A percentile compares a stretch with the other conserved stretches of the same genome.
phyloP scores from a whole-genome alignment of 1,140 invertebrate genomes.

The Berghia stephanieae region DNA sequence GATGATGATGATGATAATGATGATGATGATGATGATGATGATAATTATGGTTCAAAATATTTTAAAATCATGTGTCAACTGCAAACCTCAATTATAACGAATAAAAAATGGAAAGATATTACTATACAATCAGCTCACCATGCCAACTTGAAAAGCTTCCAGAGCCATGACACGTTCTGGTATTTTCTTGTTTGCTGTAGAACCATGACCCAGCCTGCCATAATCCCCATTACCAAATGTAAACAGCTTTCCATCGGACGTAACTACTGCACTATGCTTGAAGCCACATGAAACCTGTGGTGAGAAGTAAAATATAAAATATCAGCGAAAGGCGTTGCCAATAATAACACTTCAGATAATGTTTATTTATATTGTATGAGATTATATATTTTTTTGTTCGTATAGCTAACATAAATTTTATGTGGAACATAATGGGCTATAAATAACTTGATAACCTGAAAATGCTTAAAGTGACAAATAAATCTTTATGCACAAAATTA shows the following conservation, averaged over 20 bases:
- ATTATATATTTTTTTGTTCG: too few relatives aligned
- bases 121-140: conserved; percentile 44
- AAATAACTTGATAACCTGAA: too few relatives aligned
- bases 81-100: not conserved
- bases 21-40: too few relatives aligned
- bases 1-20: too few relatives aligned
- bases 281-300: conserved; percentile 75
- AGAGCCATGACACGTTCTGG: conserved; percentile 71
- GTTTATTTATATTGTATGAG: too few relatives aligned
- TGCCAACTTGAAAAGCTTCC: conserved; percentile 68
- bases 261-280: conserved; percentile 77
- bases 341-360: too few relatives aligned
- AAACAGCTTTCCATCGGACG: conserved; percentile 74
- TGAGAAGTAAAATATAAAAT: too few relatives aligned
- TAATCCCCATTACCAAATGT: conserved; percentile 78
- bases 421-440: too few relatives aligned
- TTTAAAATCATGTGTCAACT: not conserved
- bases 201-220: conserved; percentile 74
- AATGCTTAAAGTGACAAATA: too few relatives aligned
- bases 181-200: conserved; percentile 73
- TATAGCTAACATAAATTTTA: too few relatives aligned
- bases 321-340: too few relatives aligned
- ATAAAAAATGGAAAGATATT: not conserved
- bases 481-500: too few relatives aligned
- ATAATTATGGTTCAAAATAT: not conserved